A percentile compares a stretch with the other conserved stretches of the same genome.
These are phyloP conservation scores for Rallus crepitans DNA, from an alignment of 2,797 vertebrate species.

Conservation along the genomic window DNA sequence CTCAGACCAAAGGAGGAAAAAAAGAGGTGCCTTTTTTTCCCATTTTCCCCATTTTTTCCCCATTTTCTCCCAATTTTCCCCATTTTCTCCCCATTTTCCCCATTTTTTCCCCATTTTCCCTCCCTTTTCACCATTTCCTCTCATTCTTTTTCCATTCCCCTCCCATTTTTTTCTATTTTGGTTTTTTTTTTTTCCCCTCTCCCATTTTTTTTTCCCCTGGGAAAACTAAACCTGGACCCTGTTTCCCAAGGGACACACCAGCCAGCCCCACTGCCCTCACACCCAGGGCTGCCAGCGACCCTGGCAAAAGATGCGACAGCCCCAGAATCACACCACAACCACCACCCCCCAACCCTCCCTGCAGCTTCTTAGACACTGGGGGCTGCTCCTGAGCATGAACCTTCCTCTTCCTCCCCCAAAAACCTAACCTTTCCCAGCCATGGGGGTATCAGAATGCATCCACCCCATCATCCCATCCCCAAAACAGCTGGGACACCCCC, in stretches of 20 bases:
- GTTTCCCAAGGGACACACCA: not conserved
- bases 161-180: too few relatives aligned
- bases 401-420: not conserved
- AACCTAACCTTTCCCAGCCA: accelerated
- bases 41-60: not conserved
- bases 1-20: not conserved
- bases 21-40: not conserved
- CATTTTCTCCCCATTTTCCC: too few relatives aligned
- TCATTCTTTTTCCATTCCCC: not conserved
- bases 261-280: accelerated
- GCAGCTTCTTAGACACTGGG: accelerated
- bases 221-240: not conserved
- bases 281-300: accelerated
- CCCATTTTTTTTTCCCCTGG: not conserved
- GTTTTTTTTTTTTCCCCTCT: too few relatives aligned
- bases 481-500: not conserved
- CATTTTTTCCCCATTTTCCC: too few relatives aligned
- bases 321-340: not conserved
- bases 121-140: not conserved
- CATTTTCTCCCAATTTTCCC: not conserved
- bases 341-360: not conserved
- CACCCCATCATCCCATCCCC: not conserved
- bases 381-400: not conserved
- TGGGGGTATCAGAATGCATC: not conserved
- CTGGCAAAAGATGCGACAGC: not conserved